phyloP scores from a whole-genome alignment of 2,888 invertebrate species.

The Candidula unifasciata region DNA sequence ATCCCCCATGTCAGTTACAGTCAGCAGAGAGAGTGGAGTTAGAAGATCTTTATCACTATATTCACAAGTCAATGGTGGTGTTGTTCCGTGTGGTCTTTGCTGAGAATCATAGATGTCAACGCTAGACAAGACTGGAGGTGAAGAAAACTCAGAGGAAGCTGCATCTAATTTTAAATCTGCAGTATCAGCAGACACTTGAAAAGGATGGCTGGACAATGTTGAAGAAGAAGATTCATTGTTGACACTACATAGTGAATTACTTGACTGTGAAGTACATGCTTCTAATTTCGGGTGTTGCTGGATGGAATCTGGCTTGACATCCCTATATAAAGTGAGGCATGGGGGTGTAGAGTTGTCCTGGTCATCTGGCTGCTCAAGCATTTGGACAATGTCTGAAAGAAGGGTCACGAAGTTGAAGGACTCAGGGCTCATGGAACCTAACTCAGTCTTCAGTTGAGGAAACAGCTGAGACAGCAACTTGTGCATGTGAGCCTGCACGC shows the following conservation, averaged over 20 bases:
- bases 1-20: constrained; percentile 12
- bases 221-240: background rate
- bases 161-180: background rate
- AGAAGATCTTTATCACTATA: background rate
- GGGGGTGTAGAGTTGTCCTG: background rate
- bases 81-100: background rate
- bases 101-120: background rate
- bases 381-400: constrained; percentile 5
- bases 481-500: constrained; percentile 40
- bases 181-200: background rate
- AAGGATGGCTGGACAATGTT: background rate
- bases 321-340: background rate
- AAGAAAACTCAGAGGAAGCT: background rate
- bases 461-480: constrained; percentile 19
- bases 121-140: background rate
- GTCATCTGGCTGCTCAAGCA: constrained; percentile 24
- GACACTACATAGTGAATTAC: background rate
- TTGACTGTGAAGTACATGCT: background rate
- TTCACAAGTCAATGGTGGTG: background rate
- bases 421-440: constrained; percentile 33
- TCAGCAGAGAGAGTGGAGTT: constrained; percentile 25
- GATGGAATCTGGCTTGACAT: background rate
- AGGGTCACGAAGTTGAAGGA: constrained; percentile 7
- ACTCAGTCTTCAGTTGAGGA: constrained; percentile 25
- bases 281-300: constrained; percentile 4